phyloP scores from a whole-genome alignment of 2,797 vertebrate species.

The Allochrocebus solatus region DNA sequence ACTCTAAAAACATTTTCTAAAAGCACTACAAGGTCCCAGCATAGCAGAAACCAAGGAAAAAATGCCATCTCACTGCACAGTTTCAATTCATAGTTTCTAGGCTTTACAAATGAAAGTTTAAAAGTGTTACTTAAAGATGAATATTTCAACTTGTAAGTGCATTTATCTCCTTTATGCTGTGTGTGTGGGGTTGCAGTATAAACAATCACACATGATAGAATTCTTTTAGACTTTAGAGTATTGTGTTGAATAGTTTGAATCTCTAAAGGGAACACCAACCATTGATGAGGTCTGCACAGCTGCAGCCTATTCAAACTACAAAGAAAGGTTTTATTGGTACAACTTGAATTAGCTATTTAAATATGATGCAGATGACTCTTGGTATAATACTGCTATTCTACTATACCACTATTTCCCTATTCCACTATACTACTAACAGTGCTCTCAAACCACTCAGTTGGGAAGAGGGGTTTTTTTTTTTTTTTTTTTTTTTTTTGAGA shows the following conservation, averaged over 20 bases:
- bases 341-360: not conserved
- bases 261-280: not conserved
- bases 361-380: not conserved
- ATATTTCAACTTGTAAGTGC: not conserved
- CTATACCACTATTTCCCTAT: too few relatives aligned
- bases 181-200: not conserved
- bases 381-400: too few relatives aligned
- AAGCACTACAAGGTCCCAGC: not conserved
- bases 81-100: not conserved
- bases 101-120: not conserved
- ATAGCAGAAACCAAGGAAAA: not conserved
- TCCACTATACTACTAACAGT: too few relatives aligned
- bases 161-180: not conserved
- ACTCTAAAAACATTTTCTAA: not conserved
- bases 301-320: not conserved
- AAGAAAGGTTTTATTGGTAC: not conserved
- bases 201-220: not conserved
- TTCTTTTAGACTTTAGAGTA: not conserved
- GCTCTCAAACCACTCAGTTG: not conserved
- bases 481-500: too few relatives aligned
- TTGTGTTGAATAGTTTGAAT: not conserved
- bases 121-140: not conserved
- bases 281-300: not conserved
- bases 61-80: not conserved
- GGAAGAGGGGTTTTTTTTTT: not conserved